These are phyloP conservation scores for Leptodactylus fallax DNA, from an alignment of 2,797 vertebrate genomes.

Conservation along the genomic window DNA sequence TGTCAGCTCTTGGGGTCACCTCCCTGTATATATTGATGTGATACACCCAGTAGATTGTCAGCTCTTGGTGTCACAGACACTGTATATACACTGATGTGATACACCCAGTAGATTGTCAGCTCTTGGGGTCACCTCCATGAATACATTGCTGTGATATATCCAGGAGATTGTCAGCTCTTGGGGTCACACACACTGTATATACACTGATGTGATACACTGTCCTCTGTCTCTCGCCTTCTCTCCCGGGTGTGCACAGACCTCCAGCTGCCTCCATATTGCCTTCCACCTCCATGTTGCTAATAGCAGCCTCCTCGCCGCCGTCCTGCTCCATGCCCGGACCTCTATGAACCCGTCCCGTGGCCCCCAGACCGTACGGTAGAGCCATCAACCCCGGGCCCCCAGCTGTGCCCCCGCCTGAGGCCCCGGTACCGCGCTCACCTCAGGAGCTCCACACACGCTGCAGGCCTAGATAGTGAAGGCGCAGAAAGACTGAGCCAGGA, in stretches of 20 bases:
- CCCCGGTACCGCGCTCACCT: conserved; percentile 24
- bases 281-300: neutral
- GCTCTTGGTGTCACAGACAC: neutral
- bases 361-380: too few species aligned
- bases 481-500: neutral
- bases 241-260: neutral
- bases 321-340: neutral
- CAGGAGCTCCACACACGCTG: conserved; percentile 22
- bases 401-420: too few species aligned
- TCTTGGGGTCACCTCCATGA: neutral
- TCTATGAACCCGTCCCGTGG: neutral
- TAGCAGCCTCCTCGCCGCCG: neutral
- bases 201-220: too few species aligned
- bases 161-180: neutral
- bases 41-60: neutral
- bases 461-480: conserved; percentile 15
- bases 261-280: neutral
- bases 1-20: neutral
- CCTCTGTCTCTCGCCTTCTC: too few species aligned
- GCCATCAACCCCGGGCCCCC: neutral
- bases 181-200: neutral
- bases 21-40: neutral
- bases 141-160: neutral
- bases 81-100: neutral
- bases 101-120: neutral